Percentiles rank a stretch among this genome's conserved stretches.
These are phyloP conservation scores for Lucifuga dentata DNA, from an alignment of 2,113 vertebrate species.

Conservation along the genomic window DNA sequence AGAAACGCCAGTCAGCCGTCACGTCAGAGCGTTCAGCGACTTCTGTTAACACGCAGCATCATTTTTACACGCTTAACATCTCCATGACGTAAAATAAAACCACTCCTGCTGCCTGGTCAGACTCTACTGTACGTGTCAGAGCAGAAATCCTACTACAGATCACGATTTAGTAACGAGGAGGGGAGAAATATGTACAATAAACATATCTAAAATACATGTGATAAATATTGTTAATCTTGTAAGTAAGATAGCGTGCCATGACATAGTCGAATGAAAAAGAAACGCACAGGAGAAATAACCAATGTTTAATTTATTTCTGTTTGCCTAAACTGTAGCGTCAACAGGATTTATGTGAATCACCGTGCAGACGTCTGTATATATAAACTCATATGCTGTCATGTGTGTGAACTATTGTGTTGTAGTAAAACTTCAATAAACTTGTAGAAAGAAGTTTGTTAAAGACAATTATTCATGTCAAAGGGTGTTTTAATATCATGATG, in stretches of 20 bases:
- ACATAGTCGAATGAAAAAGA: constrained; percentile 55
- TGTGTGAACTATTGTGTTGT: constrained; percentile 78
- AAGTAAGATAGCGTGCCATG: constrained; percentile 66
- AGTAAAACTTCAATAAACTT: constrained; percentile 78
- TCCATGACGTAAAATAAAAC: constrained; percentile 25
- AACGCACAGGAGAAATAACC: constrained; percentile 53
- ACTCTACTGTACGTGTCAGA: constrained; percentile 53
- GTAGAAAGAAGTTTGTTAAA: constrained; percentile 57
- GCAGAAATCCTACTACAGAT: constrained; percentile 51
- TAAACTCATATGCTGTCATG: constrained; percentile 72
- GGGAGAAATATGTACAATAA: constrained; percentile 56
- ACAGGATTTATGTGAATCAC: constrained; percentile 65
- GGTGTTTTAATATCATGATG: not conserved
- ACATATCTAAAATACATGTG: constrained; percentile 73
- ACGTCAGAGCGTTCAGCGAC: constrained; percentile 17
- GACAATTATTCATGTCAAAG: constrained; percentile 9
- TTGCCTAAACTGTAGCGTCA: constrained; percentile 69
- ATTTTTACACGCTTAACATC: constrained; percentile 25
- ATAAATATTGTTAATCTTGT: constrained; percentile 80
- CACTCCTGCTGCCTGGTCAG: constrained; percentile 48
- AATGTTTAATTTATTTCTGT: constrained; percentile 73
- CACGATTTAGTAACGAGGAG: constrained; percentile 36
- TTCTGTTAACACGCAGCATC: not conserved
- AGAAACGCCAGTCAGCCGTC: constrained; percentile 45
- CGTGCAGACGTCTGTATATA: constrained; percentile 72